Base-by-base conservation (phyloP, 2,888 invertebrate species). In the Lordiphosa andalusiaca region DNA sequence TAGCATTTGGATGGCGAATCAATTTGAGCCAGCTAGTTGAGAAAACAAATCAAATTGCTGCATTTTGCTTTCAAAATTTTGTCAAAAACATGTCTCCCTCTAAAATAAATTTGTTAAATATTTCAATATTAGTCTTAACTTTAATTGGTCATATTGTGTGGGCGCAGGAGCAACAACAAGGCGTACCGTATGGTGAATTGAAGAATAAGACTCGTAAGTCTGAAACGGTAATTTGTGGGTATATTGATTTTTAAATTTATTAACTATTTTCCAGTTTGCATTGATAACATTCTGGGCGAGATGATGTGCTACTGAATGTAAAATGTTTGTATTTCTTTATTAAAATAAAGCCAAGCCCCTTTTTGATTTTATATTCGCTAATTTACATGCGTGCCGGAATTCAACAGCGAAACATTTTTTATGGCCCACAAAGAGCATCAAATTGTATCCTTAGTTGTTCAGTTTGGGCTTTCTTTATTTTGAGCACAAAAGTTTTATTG, bases 401-500 rank as follows among this genome's bases (percentile, higher is more conserved):
- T 77, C 73, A 61, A 77, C 60, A n/a, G 25, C 54, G 23, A 23
- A 35, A 53, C 51, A 54, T 58, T 61, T 71, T 81, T 77, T 81
- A 77, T 67, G 60, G 54, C 52, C 56, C 13, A 25, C 46, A 55
- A 46, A 42, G 49, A 48, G 21, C 71, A 63, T 53, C 52, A 69
- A 74, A 67, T 69, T 71, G 19, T 19, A 19, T 19, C 19, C 19
- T 19, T 19, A 19, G 19, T 19, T 19, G 69, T 74, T 58, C 51
- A 38, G 25, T 59, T 57, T 65, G 49, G 33, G n/a, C 16, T 49
- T 40, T 47, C 40, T 48, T 49, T 47, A 39, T 57, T 56, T 66
- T 49, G 13, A 54, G 49, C 47, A 56, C 62, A 58, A 59, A 71
- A 73, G 57, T 80, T 82, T 80, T 78, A 78, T 73, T 80, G 73